A percentile compares a stretch with the other conserved stretches of the same genome.
Conservation (phyloP, 2,888 invertebrate species). For the Drosophila villosipedis region DNA sequence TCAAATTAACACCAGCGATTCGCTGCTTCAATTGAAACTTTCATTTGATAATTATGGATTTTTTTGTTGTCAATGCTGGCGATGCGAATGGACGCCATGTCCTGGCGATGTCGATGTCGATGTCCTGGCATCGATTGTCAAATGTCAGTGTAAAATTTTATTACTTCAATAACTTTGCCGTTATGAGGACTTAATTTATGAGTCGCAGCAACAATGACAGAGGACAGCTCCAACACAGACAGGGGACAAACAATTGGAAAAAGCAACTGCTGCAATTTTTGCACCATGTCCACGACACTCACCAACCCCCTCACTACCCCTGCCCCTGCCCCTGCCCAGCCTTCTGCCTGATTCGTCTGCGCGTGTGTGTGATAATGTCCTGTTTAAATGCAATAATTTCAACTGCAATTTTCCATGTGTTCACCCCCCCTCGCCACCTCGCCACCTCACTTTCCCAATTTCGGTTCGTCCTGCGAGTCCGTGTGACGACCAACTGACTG, state of each 20-base stretch:
- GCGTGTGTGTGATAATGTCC: constrained; percentile 75
- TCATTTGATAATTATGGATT: constrained; percentile 45
- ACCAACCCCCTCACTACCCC: constrained; percentile 16
- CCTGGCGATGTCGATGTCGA: constrained; percentile 30
- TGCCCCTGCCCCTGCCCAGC: constrained; percentile 18
- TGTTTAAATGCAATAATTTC: constrained; percentile 82
- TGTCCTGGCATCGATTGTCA: constrained; percentile 81
- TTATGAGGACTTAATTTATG: constrained; percentile 85
- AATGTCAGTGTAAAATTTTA: constrained; percentile 84
- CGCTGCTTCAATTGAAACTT: constrained; percentile 1
- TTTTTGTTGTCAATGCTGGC: constrained; percentile 26
- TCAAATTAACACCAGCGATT: constrained; percentile 15
- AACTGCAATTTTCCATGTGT: constrained; percentile 69
- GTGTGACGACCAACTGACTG: constrained; percentile 80
- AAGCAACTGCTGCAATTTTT: constrained; percentile 76
- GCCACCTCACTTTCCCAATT: constrained; percentile 6
- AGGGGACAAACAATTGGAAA: constrained; percentile 65
- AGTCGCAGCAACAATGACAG: constrained; percentile 72
- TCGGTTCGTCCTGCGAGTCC: constrained; percentile 41
- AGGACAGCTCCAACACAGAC: constrained; percentile 37
- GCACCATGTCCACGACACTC: constrained; percentile 35
- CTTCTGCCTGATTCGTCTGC: constrained; percentile 16
- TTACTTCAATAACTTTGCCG: constrained; percentile 83
- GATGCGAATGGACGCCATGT: constrained; percentile 21
- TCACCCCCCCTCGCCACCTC: background rate